Percentiles rank a stretch among this genome's conserved stretches.
Evolutionary conservation across 64 coral and sea anemone genomes (phyloP).

Genomic region (Trachythela sp.): DNA sequence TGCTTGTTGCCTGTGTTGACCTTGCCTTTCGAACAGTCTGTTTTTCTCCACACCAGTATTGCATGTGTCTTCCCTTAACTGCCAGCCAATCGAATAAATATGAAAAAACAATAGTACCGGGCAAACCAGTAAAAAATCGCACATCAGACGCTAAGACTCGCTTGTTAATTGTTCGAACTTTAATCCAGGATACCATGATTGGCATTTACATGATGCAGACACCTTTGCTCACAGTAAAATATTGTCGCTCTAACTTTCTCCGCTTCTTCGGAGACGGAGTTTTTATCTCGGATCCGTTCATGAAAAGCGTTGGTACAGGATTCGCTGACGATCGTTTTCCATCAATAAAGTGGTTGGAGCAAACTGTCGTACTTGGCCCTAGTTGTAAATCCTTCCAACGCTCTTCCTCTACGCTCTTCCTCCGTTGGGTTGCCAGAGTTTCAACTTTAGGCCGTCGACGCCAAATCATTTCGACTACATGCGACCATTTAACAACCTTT

Average conservation of each 20-base stretch:
- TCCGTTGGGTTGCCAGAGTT: constrained; percentile 28
- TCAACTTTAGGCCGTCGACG: constrained; percentile 33
- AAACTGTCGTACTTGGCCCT: constrained; percentile 38
- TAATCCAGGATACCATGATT: background rate
- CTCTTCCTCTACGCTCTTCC: constrained; percentile 38
- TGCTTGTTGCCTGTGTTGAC: background rate
- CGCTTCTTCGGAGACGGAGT: constrained; percentile 33
- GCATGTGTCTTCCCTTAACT: background rate
- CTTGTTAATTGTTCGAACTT: background rate
- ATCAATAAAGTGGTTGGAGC: constrained; percentile 57
- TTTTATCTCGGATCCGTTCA: constrained; percentile 29
- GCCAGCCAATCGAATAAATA: background rate
- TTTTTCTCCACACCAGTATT: background rate
- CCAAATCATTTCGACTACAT: background rate
- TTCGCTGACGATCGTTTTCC: constrained; percentile 38
- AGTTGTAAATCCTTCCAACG: constrained; percentile 40
- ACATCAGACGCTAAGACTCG: background rate
- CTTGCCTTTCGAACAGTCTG: background rate
- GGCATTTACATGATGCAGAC: background rate
- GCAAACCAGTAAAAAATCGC: background rate
- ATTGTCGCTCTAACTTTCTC: no score
- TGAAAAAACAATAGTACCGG: background rate
- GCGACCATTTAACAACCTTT: background rate
- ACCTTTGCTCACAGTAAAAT: background rate
- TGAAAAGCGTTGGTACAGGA: constrained; percentile 38